A percentile compares a stretch with the other conserved stretches of the same genome.
Evolutionary conservation across 1,140 invertebrate genomes (phyloP).

Genomic region (Polyergus mexicanus): DNA sequence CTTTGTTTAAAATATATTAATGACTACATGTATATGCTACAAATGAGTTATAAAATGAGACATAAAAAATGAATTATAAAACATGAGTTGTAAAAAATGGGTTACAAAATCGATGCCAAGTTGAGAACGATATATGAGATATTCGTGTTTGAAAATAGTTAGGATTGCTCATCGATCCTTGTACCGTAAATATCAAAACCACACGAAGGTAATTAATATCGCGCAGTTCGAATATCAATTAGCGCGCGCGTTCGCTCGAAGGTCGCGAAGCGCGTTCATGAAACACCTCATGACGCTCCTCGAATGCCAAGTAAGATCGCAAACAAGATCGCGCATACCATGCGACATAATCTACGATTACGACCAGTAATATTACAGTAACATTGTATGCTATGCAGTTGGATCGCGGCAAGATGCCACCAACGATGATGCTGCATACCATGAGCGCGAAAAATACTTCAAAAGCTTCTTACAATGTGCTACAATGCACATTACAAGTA

Average conservation of each 20-base stretch:
- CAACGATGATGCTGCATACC: slow-evolving; percentile 22
- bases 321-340: slow-evolving; percentile 52
- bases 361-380: slow-evolving; percentile 9
- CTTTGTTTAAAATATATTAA: background rate
- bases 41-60: slow-evolving; percentile 2
- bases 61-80: background rate
- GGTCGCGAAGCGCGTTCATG: slow-evolving; percentile 42
- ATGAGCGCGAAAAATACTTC: background rate
- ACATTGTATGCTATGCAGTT: slow-evolving; percentile 20
- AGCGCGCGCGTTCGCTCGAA: slow-evolving; percentile 34
- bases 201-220: slow-evolving; percentile 49
- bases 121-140: background rate
- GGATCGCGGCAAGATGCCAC: slow-evolving; percentile 29
- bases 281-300: slow-evolving; percentile 47
- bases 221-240: slow-evolving; percentile 48
- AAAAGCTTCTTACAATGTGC: background rate
- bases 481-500: too few species aligned
- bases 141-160: slow-evolving; percentile 1
- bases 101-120: background rate
- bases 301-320: slow-evolving; percentile 40
- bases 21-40: too few species aligned
- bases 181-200: background rate
- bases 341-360: slow-evolving; percentile 43
- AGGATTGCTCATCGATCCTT: background rate
- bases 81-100: background rate